Conservation (phyloP, 2,888 invertebrate species). For the Pycnomerus fuliginosus region DNA sequence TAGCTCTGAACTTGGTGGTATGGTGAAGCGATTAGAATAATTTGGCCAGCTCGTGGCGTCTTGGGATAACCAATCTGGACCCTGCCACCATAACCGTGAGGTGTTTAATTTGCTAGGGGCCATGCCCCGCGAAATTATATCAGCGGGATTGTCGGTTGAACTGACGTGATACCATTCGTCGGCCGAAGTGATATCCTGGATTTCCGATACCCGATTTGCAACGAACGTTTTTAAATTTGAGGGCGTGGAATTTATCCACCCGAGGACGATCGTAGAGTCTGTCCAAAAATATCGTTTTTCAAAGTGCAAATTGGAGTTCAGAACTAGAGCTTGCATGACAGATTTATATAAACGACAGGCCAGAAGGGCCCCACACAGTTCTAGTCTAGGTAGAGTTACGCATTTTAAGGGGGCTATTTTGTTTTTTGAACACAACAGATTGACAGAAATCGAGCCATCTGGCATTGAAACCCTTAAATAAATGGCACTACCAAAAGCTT, state of each 20-base stretch:
- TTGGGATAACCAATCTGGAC: background rate
- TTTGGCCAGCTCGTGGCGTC: background rate
- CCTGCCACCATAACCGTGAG: background rate
- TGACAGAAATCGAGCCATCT: constrained; percentile 12
- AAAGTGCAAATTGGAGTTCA: too few relatives aligned
- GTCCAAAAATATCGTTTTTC: background rate
- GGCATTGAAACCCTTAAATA: constrained; percentile 18
- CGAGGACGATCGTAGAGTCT: background rate
- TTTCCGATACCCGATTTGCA: background rate
- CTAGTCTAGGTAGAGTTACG: background rate
- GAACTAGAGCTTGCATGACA: too few relatives aligned
- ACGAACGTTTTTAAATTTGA: constrained; percentile 1
- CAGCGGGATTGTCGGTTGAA: background rate
- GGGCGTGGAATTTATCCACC: background rate
- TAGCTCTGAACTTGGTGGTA: too few relatives aligned
- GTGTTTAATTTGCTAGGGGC: background rate
- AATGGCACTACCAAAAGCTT: constrained; percentile 22
- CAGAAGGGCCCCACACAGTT: background rate
- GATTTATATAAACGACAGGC: too few relatives aligned
- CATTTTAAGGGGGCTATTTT: background rate
- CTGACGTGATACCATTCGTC: background rate
- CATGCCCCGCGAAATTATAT: background rate
- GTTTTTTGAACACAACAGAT: constrained; percentile 23
- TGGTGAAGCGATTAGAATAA: too few relatives aligned
- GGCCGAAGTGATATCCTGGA: background rate